These are phyloP conservation scores for Brachionus calyciflorus DNA, from an alignment of 1,140 invertebrate species.

Conservation along the genomic window DNA sequence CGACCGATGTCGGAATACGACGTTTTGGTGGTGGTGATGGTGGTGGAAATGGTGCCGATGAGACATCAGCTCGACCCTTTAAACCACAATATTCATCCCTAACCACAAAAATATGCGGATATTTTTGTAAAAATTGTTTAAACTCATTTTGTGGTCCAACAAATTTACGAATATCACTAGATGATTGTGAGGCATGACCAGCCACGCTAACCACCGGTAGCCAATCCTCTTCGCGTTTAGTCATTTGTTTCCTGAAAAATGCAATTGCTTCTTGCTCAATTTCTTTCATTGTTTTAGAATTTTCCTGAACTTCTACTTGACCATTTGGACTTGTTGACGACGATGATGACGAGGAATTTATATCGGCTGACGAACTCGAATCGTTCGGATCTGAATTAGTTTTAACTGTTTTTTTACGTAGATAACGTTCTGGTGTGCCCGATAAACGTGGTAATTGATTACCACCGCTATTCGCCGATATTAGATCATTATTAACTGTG, in stretches of 20 bases:
- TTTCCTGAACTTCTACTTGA: neutral
- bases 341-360: conserved; percentile 29
- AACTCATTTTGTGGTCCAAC: conserved; percentile 62
- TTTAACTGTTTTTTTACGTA: conserved; percentile 22
- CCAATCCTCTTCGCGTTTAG: conserved; percentile 59
- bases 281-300: conserved; percentile 47
- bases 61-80: conserved; percentile 49
- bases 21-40: conserved; percentile 47
- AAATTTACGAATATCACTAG: conserved; percentile 58
- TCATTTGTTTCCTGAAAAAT: conserved; percentile 58
- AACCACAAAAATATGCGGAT: conserved; percentile 61
- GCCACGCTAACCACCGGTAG: conserved; percentile 59
- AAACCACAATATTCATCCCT: conserved; percentile 57
- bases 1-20: conserved; percentile 31
- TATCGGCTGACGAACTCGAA: neutral
- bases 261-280: conserved; percentile 61
- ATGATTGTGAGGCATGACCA: conserved; percentile 61
- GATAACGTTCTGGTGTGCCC: conserved; percentile 34
- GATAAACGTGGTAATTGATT: conserved; percentile 41
- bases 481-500: conserved; percentile 58
- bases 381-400: neutral
- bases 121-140: conserved; percentile 56
- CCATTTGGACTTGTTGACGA: neutral
- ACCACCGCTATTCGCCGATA: conserved; percentile 48
- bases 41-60: conserved; percentile 37